Evolutionary conservation across 2,888 invertebrate species (phyloP).

Genomic region (Oxyscelio sp.): DNA sequence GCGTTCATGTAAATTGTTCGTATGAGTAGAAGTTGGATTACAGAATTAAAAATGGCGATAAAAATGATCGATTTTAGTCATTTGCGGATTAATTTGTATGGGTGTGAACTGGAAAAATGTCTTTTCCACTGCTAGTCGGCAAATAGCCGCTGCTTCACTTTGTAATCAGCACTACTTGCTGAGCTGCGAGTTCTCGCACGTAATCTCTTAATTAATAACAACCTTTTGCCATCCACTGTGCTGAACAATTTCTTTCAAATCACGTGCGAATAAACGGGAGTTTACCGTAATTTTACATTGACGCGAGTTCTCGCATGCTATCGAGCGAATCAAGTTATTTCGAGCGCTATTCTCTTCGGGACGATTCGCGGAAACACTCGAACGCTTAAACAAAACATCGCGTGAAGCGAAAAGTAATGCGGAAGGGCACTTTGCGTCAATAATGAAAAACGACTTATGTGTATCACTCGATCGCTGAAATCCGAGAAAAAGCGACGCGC

Average conservation of each 20-base stretch:
- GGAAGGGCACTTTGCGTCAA: constrained; percentile 64
- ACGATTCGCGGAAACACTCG: constrained; percentile 58
- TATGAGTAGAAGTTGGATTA: no score
- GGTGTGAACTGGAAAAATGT: no score
- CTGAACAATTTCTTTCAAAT: constrained; percentile 38
- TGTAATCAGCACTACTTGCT: constrained; percentile 3
- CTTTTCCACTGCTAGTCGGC: no score
- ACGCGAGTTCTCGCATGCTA: constrained; percentile 64
- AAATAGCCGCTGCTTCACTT: constrained; percentile 16
- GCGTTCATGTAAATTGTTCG: no score
- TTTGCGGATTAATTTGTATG: no score
- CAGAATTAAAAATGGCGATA: no score
- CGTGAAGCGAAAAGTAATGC: constrained; percentile 70
- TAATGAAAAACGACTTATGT: constrained; percentile 63
- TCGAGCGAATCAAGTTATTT: constrained; percentile 62
- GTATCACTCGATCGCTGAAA: constrained; percentile 24
- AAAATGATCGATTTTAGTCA: no score
- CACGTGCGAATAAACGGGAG: constrained; percentile 64
- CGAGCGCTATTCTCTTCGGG: constrained; percentile 55
- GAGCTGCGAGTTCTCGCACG: constrained; percentile 4
- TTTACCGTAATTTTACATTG: constrained; percentile 57
- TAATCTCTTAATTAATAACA: constrained; percentile 57
- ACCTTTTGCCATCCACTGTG: constrained; percentile 9
- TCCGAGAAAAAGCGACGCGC: constrained; percentile 42
- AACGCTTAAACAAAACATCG: constrained; percentile 71